Evolutionary conservation across 2,888 invertebrate genomes (phyloP), one percentile per base, ranked within the genome.

Genomic region (Argyresthia albistria): DNA sequence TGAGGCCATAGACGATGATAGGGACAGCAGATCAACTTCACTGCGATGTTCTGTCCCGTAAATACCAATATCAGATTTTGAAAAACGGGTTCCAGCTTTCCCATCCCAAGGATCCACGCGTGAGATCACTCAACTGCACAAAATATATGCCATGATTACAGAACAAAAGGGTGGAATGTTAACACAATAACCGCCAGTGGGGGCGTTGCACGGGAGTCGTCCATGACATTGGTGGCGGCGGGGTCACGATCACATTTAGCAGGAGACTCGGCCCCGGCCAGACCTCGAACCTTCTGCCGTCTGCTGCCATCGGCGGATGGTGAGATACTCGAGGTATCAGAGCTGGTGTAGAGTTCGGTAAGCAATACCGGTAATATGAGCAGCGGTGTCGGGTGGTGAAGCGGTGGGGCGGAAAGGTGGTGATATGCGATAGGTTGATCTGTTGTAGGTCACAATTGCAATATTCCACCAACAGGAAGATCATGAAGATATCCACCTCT

Each of bases 101-200:
- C 25, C 25, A 25, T 25, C 25, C 3, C 25, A 25, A 25, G 6
- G 25, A 25, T 25, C 6, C 6, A 25, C 25, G 25, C 6, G 25
- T 25, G 3, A 25, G 25, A 25, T 25, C 25, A 2, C 25, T 25
- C 25, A 25, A 25, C 6, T 74, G 70, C 57, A 77, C 68, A 70
- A 72, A 73, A 63, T 66, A 69, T 56, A 72, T 62, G 25, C 25
- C 25, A 25, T 25, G 25, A 25, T 6, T 25, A 25, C 25, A 25
- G 25, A 25, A 25, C 25, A 25, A 25, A 46, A 46, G 11, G n/a
- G 16, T 45, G 64, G 75, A 80, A 74, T 78, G 81, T 86, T 84
- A 86, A 87, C 87, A 86, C 86, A 87, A 69, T 77, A 87, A 83
- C 82, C 84, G 87, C 87, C 87, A 87, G 77, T 87, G 87, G 57